These are phyloP conservation scores for Conistra vaccinii DNA, from an alignment of 2,888 invertebrate species.

Conservation along the genomic window DNA sequence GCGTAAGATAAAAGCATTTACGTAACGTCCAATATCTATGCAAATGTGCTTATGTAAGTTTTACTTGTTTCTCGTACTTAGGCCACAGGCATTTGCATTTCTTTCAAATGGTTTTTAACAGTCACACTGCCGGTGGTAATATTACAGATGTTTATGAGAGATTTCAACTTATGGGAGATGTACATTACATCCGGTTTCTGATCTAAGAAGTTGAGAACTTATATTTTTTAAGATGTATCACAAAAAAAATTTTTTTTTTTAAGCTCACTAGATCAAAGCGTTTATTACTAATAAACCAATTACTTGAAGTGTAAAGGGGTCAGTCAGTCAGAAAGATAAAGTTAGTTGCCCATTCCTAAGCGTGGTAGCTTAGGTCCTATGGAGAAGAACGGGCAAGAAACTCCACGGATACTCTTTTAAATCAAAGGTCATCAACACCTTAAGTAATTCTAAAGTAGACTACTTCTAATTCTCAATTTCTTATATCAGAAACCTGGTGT, in stretches of 20 bases:
- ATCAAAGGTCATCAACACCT: too few relatives aligned
- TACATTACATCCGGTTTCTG: background rate
- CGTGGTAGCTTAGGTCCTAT: too few relatives aligned
- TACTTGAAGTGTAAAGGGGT: too few relatives aligned
- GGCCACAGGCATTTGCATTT: constrained; percentile 30
- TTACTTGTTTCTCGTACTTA: constrained; percentile 26
- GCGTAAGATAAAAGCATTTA: constrained; percentile 35
- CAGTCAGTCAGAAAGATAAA: too few relatives aligned
- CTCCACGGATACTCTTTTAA: too few relatives aligned
- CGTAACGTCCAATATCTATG: constrained; percentile 57
- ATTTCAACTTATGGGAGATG: background rate
- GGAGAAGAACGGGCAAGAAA: too few relatives aligned
- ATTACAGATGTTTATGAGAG: background rate
- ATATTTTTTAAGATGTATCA: background rate
- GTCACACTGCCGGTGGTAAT: background rate
- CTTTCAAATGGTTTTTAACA: constrained; percentile 42
- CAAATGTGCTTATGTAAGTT: constrained; percentile 49
- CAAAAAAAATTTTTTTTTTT: too few relatives aligned
- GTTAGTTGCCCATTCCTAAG: too few relatives aligned
- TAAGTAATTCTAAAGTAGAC: too few relatives aligned
- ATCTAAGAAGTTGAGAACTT: background rate
- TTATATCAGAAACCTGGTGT: background rate
- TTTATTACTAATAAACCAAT: too few relatives aligned
- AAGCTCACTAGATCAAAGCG: too few relatives aligned
- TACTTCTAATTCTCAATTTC: background rate